Evolutionary conservation across 2,888 invertebrate species (phyloP), one percentile per base, ranked within the genome.

Genomic region (Synanthedon myopaeformis): DNA sequence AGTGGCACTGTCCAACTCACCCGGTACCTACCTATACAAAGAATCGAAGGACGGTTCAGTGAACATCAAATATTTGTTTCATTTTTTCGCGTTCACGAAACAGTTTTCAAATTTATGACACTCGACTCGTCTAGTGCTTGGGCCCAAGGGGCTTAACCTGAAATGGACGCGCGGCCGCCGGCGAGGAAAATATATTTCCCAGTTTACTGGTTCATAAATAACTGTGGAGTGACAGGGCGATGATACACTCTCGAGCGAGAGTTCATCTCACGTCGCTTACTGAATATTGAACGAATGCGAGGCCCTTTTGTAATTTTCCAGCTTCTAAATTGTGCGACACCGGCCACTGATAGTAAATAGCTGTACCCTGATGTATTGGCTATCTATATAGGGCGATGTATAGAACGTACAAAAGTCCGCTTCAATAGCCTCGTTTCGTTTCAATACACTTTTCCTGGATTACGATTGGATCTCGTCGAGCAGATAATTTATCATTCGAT

Each of bases 201-300:
- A 84, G 86, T 86, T 86, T 83, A 86, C 86, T 85, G 82, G 79
- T 73, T 77, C 83, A 86, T 86, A 87, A 87, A 87, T 87, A 86
- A 85, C 82, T 63, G 76, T 72, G 74, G 83, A 86, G 85, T 87
- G 86, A 86, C 86, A 81, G 81, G 68, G 74, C 77, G 84, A 85
- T 86, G 86, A 87, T 86, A 85, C 84, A 85, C 83, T 82, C 77
- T 66, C 70, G 66, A 68, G 72, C 76, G 74, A 70, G 80, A 81
- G 83, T 82, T 81, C 82, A 82, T 83, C 81, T 78, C 78, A 68
- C 73, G 67, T 78, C 79, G 73, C 74, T 80, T 77, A 76, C 81
- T 82, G 78, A 81, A 82, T 82, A 79, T 82, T 82, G 75, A 81
- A 76, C 75, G 69, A 70, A 72, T 69, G 67, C 63, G 65, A 66